Conservation (phyloP, 2,797 vertebrate genomes). For the Coendou prehensilis region DNA sequence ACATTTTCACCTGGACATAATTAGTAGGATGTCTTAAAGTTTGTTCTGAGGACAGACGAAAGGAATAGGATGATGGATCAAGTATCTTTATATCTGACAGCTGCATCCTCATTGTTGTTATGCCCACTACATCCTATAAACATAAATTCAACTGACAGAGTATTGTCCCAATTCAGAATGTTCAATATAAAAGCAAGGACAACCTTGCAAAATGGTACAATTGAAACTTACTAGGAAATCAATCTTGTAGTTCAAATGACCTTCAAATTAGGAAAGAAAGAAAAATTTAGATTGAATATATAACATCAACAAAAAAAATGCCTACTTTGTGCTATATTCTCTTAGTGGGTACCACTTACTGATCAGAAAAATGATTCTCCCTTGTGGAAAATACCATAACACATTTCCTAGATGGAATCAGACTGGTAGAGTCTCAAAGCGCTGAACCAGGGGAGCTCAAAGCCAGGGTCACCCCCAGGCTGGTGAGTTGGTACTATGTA, state of each 20-base stretch:
- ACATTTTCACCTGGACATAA: not conserved
- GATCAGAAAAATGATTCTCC: not conserved
- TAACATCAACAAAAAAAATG: not conserved
- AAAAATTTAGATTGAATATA: not conserved
- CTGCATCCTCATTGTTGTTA: not conserved
- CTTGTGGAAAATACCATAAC: not conserved
- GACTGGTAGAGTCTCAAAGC: not conserved
- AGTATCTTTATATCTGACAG: not conserved
- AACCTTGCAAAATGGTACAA: not conserved
- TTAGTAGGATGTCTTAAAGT: constrained; percentile 7
- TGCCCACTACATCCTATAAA: not conserved
- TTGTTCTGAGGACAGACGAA: not conserved
- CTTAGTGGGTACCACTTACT: not conserved
- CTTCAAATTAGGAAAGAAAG: not conserved
- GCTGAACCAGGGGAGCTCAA: not conserved
- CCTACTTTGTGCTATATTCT: not conserved
- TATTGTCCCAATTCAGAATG: not conserved
- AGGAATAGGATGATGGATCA: not conserved
- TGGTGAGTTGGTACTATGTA: not conserved
- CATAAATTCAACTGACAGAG: not conserved
- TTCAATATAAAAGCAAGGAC: not conserved
- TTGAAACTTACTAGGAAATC: not conserved
- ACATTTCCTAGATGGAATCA: not conserved
- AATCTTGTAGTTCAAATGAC: not conserved
- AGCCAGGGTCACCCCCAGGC: not conserved